Evolutionary conservation across 35 echinoderm and acorn worm genomes (phyloP), one percentile per base, ranked within the genome.

Genomic region (Nesometra sesokonis): DNA sequence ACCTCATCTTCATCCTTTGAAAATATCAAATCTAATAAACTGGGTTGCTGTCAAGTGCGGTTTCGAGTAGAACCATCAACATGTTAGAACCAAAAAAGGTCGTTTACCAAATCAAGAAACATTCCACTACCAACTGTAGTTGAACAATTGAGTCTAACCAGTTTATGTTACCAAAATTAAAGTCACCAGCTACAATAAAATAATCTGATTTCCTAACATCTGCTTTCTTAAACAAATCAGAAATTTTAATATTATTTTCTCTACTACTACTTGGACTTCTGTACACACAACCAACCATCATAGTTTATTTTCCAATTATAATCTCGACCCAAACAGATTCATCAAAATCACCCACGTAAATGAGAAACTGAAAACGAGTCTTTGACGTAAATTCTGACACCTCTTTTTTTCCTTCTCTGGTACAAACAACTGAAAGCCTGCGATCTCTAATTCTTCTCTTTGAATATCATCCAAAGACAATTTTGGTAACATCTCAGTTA

Each of bases 301-400:
- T 27, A 29, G 1, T 76, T 35, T 23, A 0, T 79, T 37, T 67
- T 3, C 30, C 3, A 27, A 82, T 38, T 0, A 5, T 13, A 33
- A 82, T 32, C 0, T 57, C 35, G 11, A 81, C 31, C 78, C 87
- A 88, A 1, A 83, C 27, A 13, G 77, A 82, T 82, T 82, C 80
- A 17, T 82, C 37, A 80, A 82, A 82, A 31, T 82, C 37, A 13
- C 29, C 77, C 31, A 52, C 43, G 35, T 67, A 23, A 82, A 19
- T 77, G 36, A 79, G 11, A 36, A 31, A 21, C 86, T 31, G 46
- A 30, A 37, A 87, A 8, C 2, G n/a, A 2, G 13, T 80, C 32
- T 30, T 39, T 87, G 23, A 87, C n/a, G 29, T 87, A 87, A 37
- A 87, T 87, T 35, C 34, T 27, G 29, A 87, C 77, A 35, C 86